These are phyloP conservation scores for Drosophila diplacantha DNA, from an alignment of 2,888 invertebrate genomes.

Conservation along the genomic window DNA sequence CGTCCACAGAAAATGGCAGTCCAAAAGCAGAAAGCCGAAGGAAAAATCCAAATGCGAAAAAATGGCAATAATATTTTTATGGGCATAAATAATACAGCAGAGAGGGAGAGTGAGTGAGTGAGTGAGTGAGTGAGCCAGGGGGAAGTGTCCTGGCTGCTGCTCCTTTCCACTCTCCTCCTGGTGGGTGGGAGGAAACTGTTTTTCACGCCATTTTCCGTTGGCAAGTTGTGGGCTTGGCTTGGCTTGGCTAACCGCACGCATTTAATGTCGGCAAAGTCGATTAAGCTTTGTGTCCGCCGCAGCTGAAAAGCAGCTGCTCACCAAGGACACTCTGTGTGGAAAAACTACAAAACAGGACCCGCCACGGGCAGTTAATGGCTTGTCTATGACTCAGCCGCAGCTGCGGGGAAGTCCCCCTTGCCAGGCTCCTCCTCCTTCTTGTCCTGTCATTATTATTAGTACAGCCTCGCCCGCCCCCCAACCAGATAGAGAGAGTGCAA, in stretches of 20 bases:
- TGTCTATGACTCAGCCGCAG: conserved; percentile 59
- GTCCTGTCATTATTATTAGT: conserved; percentile 44
- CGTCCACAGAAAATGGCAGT: conserved; percentile 35
- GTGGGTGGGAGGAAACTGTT: conserved; percentile 36
- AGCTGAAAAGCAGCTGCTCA: conserved; percentile 35
- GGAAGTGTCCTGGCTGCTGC: conserved; percentile 7
- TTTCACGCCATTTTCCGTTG: conserved; percentile 65
- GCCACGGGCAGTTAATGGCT: conserved; percentile 21
- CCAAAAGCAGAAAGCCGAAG: conserved; percentile 12
- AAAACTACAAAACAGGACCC: background rate
- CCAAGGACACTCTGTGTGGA: conserved; percentile 20
- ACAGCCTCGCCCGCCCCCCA: conserved; percentile 14
- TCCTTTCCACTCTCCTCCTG: background rate
- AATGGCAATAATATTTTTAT: conserved; percentile 72
- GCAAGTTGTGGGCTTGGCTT: conserved; percentile 8
- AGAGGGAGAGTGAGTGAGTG: background rate
- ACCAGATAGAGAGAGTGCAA: conserved; percentile 41
- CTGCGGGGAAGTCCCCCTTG: conserved; percentile 6
- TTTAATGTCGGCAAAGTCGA: conserved; percentile 70
- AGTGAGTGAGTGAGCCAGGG: background rate
- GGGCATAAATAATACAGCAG: conserved; percentile 65
- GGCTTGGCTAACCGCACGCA: conserved; percentile 62
- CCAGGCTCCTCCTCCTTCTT: background rate
- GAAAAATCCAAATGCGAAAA: conserved; percentile 65
- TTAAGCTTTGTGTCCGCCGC: conserved; percentile 53